Base-by-base conservation (phyloP, 1,140 invertebrate genomes). In the Phthorimaea operculella region DNA sequence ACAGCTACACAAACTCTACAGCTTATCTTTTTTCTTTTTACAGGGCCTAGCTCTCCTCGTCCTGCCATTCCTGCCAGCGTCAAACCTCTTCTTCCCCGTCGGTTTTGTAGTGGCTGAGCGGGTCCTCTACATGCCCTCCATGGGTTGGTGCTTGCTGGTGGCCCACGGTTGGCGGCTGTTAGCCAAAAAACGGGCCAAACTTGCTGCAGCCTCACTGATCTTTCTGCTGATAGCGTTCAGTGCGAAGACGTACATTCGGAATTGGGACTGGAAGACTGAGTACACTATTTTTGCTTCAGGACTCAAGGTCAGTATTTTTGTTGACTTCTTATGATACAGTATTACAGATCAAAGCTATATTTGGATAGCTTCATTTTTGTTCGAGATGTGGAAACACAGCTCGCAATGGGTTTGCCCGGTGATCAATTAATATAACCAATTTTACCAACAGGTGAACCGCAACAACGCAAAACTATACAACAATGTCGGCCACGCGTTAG, bases 61-160 rank as follows among this genome's bases (percentile, higher is more conserved):
- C 44, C 86, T 99, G 47, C 95, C 97, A 56, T 99, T 98, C 83
- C 83, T 99, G 55, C 98, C 97, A 14, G 97, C 98, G 0, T 97
- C 95, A 36, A 99, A 99, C 88, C 87, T 99, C 16, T 98, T 99
- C 86, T 97, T 98, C 73, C 96, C 96, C 0, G 97, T 99, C 57
- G 97, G 97, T 5, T 99, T 99, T 85, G 96, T 99, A 33, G 92
- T 99, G 9, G 97, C 98, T 5, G 97, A 99, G 86, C 87, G 97
- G 67, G 93, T 98, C 34, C 88, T 99, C 0, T 99, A 99, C 82
- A 95, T 97, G 85, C 97, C 98, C 4, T 98, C 96, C 1, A 98
- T 99, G 94, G 97, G 97, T 9, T 98, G 96, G 87, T 98, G 96
- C 74, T 90, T 99, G 77, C 87, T 99, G 3, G 89, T 98, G 1